A percentile compares a stretch with the other conserved stretches of the same genome.
These are phyloP conservation scores for Anastrepha ludens DNA, from an alignment of 1,140 invertebrate species.

Conservation along the genomic window DNA sequence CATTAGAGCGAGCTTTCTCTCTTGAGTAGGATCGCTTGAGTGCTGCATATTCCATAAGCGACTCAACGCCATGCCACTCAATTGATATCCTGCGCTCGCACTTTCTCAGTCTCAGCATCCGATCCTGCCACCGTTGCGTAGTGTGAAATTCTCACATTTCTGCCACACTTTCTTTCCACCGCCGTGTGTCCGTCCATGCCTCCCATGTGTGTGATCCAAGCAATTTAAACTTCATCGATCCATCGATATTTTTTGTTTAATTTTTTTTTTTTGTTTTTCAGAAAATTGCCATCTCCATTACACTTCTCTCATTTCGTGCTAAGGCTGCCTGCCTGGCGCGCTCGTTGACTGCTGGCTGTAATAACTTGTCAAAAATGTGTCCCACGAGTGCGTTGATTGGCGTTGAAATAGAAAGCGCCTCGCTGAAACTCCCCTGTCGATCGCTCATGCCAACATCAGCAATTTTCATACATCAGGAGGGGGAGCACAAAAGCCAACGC, in stretches of 20 bases:
- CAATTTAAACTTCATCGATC: background rate
- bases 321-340: background rate
- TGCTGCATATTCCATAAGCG: too few relatives aligned
- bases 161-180: background rate
- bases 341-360: slow-evolving; percentile 58
- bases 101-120: background rate
- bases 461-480: background rate
- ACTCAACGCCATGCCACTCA: too few relatives aligned
- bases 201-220: background rate
- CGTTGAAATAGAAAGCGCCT: slow-evolving; percentile 57
- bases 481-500: background rate
- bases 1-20: background rate
- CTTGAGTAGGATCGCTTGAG: too few relatives aligned
- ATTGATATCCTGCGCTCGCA: too few relatives aligned
- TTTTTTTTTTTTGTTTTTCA: slow-evolving; percentile 59
- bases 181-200: background rate
- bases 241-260: slow-evolving; percentile 59
- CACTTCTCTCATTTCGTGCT: slow-evolving; percentile 62
- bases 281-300: slow-evolving; percentile 55
- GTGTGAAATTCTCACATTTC: slow-evolving; percentile 17
- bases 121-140: background rate
- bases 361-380: slow-evolving; percentile 63
- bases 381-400: slow-evolving; percentile 53
- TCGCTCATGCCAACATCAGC: background rate
- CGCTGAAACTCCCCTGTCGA: background rate